These are phyloP conservation scores for Sericinus montela DNA, from an alignment of 2,888 invertebrate species.

Conservation along the genomic window DNA sequence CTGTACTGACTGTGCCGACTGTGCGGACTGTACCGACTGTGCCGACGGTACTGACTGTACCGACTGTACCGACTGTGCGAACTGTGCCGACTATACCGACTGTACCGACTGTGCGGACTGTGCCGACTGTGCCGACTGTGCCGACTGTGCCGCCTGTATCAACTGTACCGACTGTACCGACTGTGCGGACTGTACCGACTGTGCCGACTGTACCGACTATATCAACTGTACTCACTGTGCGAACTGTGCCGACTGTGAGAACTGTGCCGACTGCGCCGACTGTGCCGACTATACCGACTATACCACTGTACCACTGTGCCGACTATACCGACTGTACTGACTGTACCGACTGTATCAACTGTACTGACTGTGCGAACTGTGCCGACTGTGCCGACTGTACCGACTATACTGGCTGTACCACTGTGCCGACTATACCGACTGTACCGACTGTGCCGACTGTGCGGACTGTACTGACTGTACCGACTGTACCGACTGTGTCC, in stretches of 20 bases:
- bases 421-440: no score
- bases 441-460: conserved; percentile 33
- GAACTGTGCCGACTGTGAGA: no score
- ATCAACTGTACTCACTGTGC: no score
- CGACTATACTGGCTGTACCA: no score
- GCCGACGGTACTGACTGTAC: conserved; percentile 39
- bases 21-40: no score
- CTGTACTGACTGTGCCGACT: conserved; percentile 40
- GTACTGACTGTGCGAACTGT: no score
- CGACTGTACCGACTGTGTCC: background rate
- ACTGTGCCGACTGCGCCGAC: conserved; percentile 35
- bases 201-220: conserved; percentile 33
- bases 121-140: conserved; percentile 33
- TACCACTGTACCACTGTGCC: no score
- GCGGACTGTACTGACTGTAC: conserved; percentile 32
- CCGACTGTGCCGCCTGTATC: no score
- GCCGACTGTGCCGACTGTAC: conserved; percentile 19
- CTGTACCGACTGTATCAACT: no score
- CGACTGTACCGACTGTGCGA: background rate
- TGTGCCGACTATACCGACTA: no score
- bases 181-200: no score
- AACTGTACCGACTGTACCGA: conserved; percentile 33
- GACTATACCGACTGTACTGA: background rate
- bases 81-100: background rate
- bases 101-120: no score